These are phyloP conservation scores for Myotis brandtii DNA, from an alignment of 2,113 vertebrate genomes.

Conservation along the genomic window DNA sequence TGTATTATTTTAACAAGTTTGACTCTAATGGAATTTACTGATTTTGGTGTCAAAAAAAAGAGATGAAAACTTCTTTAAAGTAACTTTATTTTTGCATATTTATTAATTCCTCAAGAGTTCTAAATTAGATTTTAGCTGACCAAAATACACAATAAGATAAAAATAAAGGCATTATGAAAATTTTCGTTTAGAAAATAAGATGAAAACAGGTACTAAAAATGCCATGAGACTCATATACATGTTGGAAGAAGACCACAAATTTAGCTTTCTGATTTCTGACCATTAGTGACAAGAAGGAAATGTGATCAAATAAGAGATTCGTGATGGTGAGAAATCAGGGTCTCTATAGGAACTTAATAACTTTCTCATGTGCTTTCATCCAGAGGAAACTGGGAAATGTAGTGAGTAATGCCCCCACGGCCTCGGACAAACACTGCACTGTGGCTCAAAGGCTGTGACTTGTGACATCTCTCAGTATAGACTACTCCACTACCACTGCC, in stretches of 20 bases:
- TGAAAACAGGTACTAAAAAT: neutral
- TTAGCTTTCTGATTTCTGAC: neutral
- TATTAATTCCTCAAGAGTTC: neutral
- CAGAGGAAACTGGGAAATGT: neutral
- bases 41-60: constrained; percentile 36
- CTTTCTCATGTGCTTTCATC: neutral
- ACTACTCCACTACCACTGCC: accelerated
- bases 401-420: neutral
- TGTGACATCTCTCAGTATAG: neutral
- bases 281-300: neutral
- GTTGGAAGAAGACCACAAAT: neutral
- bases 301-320: neutral
- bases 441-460: neutral
- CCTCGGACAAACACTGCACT: neutral
- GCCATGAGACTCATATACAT: accelerated
- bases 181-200: constrained; percentile 11
- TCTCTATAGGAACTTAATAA: neutral
- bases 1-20: neutral
- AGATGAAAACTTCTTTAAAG: neutral
- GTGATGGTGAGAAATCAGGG: neutral
- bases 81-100: neutral
- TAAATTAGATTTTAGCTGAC: neutral
- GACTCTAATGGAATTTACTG: neutral
- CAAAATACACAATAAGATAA: neutral
- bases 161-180: neutral